Evolutionary conservation across 1,140 invertebrate genomes (phyloP).

Genomic region (Acarapis woodi): DNA sequence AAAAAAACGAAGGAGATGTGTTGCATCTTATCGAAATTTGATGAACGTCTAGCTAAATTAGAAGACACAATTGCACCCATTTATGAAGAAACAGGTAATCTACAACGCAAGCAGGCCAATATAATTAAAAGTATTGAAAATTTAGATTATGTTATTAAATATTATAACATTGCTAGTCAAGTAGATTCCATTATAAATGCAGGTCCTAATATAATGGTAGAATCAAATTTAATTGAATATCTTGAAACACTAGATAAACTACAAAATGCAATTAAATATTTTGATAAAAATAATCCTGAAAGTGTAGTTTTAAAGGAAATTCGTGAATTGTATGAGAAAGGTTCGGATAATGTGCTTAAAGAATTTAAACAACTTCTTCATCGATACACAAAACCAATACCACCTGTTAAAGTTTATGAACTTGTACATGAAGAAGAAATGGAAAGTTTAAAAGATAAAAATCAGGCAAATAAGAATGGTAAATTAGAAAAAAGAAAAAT

Average conservation of each 20-base stretch:
- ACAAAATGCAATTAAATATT: slow-evolving; percentile 59
- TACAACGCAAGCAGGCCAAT: slow-evolving; percentile 73
- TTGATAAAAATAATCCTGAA: slow-evolving; percentile 68
- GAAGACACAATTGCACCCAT: slow-evolving; percentile 79
- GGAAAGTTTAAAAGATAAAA: not conserved
- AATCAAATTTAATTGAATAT: slow-evolving; percentile 28
- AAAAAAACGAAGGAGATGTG: slow-evolving; percentile 55
- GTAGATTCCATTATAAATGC: slow-evolving; percentile 44
- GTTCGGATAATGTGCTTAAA: slow-evolving; percentile 38
- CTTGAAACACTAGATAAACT: slow-evolving; percentile 53
- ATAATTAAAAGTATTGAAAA: slow-evolving; percentile 35
- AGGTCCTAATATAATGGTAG: slow-evolving; percentile 18
- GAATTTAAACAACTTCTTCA: slow-evolving; percentile 61
- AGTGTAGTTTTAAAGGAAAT: slow-evolving; percentile 80
- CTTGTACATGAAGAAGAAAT: slow-evolving; percentile 23
- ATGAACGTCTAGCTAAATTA: slow-evolving; percentile 53
- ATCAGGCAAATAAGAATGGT: too few relatives aligned
- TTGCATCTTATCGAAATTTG: slow-evolving; percentile 62
- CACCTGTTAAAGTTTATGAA: slow-evolving; percentile 52
- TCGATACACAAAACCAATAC: slow-evolving; percentile 53
- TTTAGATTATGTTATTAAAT: slow-evolving; percentile 60
- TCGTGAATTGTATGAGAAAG: slow-evolving; percentile 36
- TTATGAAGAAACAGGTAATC: slow-evolving; percentile 72
- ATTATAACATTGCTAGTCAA: slow-evolving; percentile 57
- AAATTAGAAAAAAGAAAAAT: too few relatives aligned